A percentile compares a stretch with the other conserved stretches of the same genome.
Evolutionary conservation across 1,140 invertebrate genomes (phyloP).

Genomic region (Lepidotrigona ventralis): DNA sequence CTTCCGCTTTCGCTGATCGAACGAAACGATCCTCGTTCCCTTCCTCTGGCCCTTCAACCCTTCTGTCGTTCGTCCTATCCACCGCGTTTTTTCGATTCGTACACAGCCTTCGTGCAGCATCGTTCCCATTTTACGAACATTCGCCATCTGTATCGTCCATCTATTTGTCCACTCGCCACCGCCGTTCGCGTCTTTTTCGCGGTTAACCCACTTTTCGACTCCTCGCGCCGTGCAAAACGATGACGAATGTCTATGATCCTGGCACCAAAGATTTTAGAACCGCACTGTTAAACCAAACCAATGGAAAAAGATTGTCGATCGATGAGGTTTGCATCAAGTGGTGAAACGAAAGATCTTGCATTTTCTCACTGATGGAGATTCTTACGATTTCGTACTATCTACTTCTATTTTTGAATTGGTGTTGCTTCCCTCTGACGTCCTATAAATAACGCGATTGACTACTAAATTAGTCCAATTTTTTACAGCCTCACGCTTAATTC

Average conservation of each 20-base stretch:
- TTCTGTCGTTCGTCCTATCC: not conserved
- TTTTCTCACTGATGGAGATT: not conserved
- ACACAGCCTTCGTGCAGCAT: not conserved
- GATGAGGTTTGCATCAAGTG: not conserved
- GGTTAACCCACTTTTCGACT: slow-evolving; percentile 60
- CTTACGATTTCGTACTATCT: not conserved
- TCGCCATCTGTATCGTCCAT: not conserved
- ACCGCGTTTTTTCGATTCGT: not conserved
- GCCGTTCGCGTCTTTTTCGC: slow-evolving; percentile 51
- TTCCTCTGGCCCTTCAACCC: not conserved
- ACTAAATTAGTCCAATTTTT: too few relatives aligned
- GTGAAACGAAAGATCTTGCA: not conserved
- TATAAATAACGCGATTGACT: too few relatives aligned
- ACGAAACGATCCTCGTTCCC: slow-evolving; percentile 19
- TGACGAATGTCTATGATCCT: slow-evolving; percentile 31
- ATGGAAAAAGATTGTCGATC: not conserved
- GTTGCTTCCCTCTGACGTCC: too few relatives aligned
- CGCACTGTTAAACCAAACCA: slow-evolving; percentile 7
- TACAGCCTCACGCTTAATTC: too few relatives aligned
- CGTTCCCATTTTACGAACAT: slow-evolving; percentile 12
- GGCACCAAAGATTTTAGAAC: not conserved
- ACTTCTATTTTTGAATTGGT: too few relatives aligned
- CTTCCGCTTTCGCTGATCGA: slow-evolving; percentile 55
- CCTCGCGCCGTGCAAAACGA: slow-evolving; percentile 24
- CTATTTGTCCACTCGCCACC: slow-evolving; percentile 18